Evolutionary conservation across 1,140 invertebrate genomes (phyloP).

Genomic region (Aphelenchoides besseyi): DNA sequence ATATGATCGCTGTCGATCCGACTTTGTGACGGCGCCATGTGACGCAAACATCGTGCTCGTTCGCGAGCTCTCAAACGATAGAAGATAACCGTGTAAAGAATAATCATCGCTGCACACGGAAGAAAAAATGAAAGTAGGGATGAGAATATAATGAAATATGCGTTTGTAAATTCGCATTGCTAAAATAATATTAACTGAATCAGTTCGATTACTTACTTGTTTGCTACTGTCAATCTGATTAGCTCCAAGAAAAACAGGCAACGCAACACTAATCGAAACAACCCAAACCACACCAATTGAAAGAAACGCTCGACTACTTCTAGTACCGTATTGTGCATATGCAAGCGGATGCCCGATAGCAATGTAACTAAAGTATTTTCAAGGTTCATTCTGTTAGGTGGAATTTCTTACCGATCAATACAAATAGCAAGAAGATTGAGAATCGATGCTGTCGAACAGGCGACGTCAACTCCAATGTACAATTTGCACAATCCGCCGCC

Average conservation of each 20-base stretch:
- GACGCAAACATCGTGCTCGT: slow-evolving; percentile 44
- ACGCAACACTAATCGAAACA: slow-evolving; percentile 89
- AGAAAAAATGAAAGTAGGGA: slow-evolving; percentile 98
- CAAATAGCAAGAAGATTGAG: slow-evolving; percentile 96
- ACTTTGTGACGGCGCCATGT: slow-evolving; percentile 24
- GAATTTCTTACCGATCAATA: slow-evolving; percentile 81
- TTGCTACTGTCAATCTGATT: slow-evolving; percentile 71
- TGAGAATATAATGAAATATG: slow-evolving; percentile 94
- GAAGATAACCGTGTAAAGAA: slow-evolving; percentile 97
- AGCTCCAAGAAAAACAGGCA: slow-evolving; percentile 73
- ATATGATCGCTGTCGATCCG: slow-evolving; percentile 46
- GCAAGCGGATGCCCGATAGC: slow-evolving; percentile 97
- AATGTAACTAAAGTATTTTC: slow-evolving; percentile 76
- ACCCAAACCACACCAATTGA: slow-evolving; percentile 95
- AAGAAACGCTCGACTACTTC: slow-evolving; percentile 85
- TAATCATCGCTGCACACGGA: slow-evolving; percentile 96
- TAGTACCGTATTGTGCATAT: slow-evolving; percentile 92
- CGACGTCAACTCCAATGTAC: slow-evolving; percentile 97
- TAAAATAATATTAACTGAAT: slow-evolving; percentile 26
- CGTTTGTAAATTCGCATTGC: slow-evolving; percentile 84
- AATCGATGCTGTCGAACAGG: slow-evolving; percentile 95
- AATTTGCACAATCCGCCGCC: slow-evolving; percentile 89
- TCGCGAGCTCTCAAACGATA: slow-evolving; percentile 66
- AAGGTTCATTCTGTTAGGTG: slow-evolving; percentile 1
- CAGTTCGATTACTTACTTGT: not conserved